These are phyloP conservation scores for Mycalesis mineus DNA, from an alignment of 2,888 invertebrate species.

Conservation along the genomic window DNA sequence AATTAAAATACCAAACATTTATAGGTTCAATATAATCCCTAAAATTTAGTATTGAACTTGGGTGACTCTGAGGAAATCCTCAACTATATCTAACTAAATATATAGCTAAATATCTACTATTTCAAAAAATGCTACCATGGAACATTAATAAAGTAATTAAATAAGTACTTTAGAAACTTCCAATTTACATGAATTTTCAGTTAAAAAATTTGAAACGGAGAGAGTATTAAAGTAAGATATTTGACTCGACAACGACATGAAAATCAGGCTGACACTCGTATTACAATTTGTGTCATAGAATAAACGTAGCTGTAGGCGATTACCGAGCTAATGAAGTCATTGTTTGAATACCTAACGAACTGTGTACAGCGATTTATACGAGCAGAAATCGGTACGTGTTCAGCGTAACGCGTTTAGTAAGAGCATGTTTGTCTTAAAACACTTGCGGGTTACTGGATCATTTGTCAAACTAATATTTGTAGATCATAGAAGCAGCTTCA, in stretches of 20 bases:
- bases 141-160: too few species aligned
- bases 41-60: too few species aligned
- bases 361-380: constrained; percentile 47
- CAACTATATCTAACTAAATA: too few species aligned
- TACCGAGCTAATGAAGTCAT: constrained; percentile 73
- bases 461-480: constrained; percentile 19
- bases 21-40: too few species aligned
- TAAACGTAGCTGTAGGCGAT: constrained; percentile 41
- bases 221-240: neutral
- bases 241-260: neutral
- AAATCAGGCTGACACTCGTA: constrained; percentile 6
- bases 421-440: constrained; percentile 16
- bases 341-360: constrained; percentile 74
- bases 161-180: too few species aligned
- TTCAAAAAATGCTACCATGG: too few species aligned
- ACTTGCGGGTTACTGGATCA: constrained; percentile 18
- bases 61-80: too few species aligned
- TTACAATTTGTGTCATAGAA: constrained; percentile 11
- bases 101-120: too few species aligned
- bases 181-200: too few species aligned
- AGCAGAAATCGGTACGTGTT: constrained; percentile 30
- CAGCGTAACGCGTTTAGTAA: constrained; percentile 38
- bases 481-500: constrained; percentile 2
- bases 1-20: too few species aligned
- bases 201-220: too few species aligned